Evolutionary conservation across 2,797 vertebrate species (phyloP), one percentile per base, ranked within the genome.

Genomic region (Sylvilagus floridanus): DNA sequence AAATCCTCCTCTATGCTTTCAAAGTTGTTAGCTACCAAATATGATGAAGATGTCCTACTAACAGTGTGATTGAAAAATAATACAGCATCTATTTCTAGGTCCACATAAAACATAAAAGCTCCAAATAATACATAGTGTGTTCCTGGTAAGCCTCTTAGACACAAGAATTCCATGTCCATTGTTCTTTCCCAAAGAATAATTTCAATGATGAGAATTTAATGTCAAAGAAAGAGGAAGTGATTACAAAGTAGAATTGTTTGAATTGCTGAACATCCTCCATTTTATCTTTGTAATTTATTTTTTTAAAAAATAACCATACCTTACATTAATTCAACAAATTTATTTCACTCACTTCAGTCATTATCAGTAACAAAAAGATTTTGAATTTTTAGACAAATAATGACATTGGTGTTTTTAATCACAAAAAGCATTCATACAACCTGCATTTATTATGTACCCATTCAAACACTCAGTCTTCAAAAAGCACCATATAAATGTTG

Each of bases 401-500:
- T 75, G 7, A 88, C 37, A 77, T 11, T 37, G 2, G 0, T 60
- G 2, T 65, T 90, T 94, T 76, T 68, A 88, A 82, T 77, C 26
- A 57, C 9, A 1, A 85, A 47, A 76, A 7, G 1, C 9, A 32
- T 66, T n/a, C 21, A 37, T 14, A 65, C 26, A 7, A 21, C 21
- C 16, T 30, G 9, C n/a, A 76, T 37, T 69, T 60, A 82, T 57
- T 24, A 47, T 13, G 5, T 71, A 35, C 7, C 1, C 2, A 83
- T 66, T 88, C 16, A 86, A 88, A 89, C 2, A 62, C 77, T 76
- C 21, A 37, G 85, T 87, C 42, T 95, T 86, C 82, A 47, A 84
- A 76, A 93, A 76, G 35, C 54, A 47, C 37, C 35, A 50, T 37
- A 4, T 62, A 6, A 92, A 0, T 52, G 3, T 3, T 42, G n/a